A percentile compares a stretch with the other conserved stretches of the same genome.
Evolutionary conservation across 2,888 invertebrate genomes (phyloP).

Genomic region (Epinotia brunnichana): DNA sequence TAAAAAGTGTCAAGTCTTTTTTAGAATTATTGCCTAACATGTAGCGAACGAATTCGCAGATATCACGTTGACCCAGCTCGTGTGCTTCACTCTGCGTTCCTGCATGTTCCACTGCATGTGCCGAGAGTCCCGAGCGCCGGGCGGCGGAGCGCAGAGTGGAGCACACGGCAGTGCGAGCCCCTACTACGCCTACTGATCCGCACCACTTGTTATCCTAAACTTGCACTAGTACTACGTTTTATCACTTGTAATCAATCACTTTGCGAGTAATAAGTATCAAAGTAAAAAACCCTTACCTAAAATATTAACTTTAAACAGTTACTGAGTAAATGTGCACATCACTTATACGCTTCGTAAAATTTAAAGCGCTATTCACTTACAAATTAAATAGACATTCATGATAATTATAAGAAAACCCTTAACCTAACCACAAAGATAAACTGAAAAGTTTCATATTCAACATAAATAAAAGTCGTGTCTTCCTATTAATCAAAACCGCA

Average conservation of each 20-base stretch:
- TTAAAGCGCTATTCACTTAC: conserved; percentile 74
- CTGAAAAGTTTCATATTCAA: conserved; percentile 60
- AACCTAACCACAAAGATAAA: conserved; percentile 67
- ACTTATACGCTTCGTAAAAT: conserved; percentile 73
- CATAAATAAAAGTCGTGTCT: conserved; percentile 48
- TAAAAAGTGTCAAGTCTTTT: conserved; percentile 79
- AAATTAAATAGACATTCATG: conserved; percentile 79
- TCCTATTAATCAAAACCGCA: conserved; percentile 47
- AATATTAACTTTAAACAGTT: conserved; percentile 74
- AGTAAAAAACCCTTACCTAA: conserved; percentile 80
- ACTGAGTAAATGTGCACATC: conserved; percentile 77
- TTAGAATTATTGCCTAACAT: conserved; percentile 77
- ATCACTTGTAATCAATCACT: conserved; percentile 83
- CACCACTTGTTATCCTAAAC: conserved; percentile 76
- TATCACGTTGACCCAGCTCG: conserved; percentile 56
- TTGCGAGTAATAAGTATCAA: conserved; percentile 83
- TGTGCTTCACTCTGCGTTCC: conserved; percentile 15
- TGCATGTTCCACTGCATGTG: background rate
- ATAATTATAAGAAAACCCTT: conserved; percentile 75
- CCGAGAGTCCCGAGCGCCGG: background rate
- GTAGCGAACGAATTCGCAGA: conserved; percentile 56
- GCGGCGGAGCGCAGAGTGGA: conserved; percentile 14
- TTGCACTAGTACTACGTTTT: conserved; percentile 74
- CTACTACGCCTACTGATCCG: conserved; percentile 68
- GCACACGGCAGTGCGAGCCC: conserved; percentile 33